Evolutionary conservation across 1,140 invertebrate species (phyloP), one percentile per base, ranked within the genome.

Genomic region (Halesus radiatus): DNA sequence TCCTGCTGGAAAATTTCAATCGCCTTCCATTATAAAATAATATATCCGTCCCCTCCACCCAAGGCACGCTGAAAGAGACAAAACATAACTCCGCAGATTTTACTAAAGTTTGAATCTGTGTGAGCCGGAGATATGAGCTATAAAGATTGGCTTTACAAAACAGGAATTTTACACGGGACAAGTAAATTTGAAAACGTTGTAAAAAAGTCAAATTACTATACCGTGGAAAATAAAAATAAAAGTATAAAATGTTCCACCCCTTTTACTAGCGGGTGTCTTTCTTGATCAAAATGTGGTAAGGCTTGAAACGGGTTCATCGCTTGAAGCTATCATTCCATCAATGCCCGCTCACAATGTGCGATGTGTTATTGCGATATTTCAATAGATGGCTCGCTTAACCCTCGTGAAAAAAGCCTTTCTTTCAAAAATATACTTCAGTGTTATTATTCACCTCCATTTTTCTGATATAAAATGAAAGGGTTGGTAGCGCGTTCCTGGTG

Each of bases 311-410:
- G 62, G 22, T 66, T 66, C 62, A 29, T 66, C 22, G 62, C 62
- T 66, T n/a, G 62, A 66, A 66, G 62, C 22, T 66, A 66, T 66
- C 62, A 66, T 29, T 66, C 62, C 62, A 66, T 66, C 62, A 66
- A 66, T 66, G 29, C 62, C 22, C 62, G 29, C 29, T 66, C 29
- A 29, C 62, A 66, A 37, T 66, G 62, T 66, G 62, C 29, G 62
- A 66, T 66, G 32, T 66, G 62, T 66, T 66, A 66, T 66, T 66
- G 62, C 62, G 23, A 66, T 29, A 66, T 66, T 66, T 66, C 62
- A 66, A 66, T 66, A 66, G 62, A 66, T 66, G 16, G 62, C 62
- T 32, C 16, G 29, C 29, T 66, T 66, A 66, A 29, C 10, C 62
- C n/a, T 16, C 62, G 7, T 32, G 56, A 66, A 66, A 66, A 62